Evolutionary conservation across 1,140 invertebrate species (phyloP), one percentile per base, ranked within the genome.

Genomic region (Charaxes varanes): DNA sequence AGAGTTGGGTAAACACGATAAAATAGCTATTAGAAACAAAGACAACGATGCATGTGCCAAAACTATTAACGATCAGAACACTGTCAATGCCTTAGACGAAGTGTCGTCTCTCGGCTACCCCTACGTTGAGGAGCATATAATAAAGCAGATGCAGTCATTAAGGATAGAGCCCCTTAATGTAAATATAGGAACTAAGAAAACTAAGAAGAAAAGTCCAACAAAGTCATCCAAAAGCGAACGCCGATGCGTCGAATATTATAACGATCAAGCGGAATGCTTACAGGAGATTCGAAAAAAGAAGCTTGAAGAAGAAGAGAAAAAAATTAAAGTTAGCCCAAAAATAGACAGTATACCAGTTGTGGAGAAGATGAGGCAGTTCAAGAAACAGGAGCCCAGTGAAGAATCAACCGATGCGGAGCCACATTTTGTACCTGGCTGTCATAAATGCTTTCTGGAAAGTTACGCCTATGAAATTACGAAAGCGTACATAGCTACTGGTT

Each of bases 371-470:
- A 49, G 70, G 21, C 54, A 67, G 1, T 42, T 74, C n/a, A 71
- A 62, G 36, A 70, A 55, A 16, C 54, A 74, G n/a, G 62, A 82
- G 31, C 67, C 64, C 0, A 85, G 84, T 34, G 80, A 85, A 23
- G 82, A 85, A 22, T 85, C 82, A 0, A 85, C 79, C 2, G 82
- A 85, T 24, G 46, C 62, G 6, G 84, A 85, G 40, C 62, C 40
- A 4, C 62, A 40, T 40, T 79, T 73, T 14, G 70, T 84, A 2
- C 58, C 69, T 2, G 80, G 72, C 2, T 85, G 84, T 37, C 84
- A 85, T 51, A 84, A 83, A 48, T 85, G 84, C 44, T 85, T 85
- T 51, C 61, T 85, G 24, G 84, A 85, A 37, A 84, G 74, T 40
- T 85, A 85, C 40, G 84, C 82, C 0, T 82, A 85, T 38, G 79